Evolutionary conservation across 2,888 invertebrate genomes (phyloP), one percentile per base, ranked within the genome.

Genomic region (Axea sp.): DNA sequence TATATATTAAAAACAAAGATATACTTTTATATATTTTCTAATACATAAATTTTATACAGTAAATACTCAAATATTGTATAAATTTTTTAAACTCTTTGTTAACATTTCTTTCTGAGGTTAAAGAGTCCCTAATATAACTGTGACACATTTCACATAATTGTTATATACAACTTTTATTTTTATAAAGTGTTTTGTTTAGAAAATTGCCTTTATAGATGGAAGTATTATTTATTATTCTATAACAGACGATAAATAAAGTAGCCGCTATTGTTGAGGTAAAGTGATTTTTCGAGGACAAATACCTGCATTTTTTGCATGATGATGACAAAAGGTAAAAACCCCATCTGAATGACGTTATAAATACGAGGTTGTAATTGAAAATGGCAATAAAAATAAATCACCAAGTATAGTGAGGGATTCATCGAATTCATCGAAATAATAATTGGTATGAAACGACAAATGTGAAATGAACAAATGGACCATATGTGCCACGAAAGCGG

Each of bases 401-500:
- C 68, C 53, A 33, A 12, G 55, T 33, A 26, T 28, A 45, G 62
- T 33, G 53, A 73, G 78, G 74, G 73, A 53, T 71, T 49, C 53
- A 53, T 75, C 55, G 78, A 76, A 76, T 78, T 75, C 76, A 53
- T 76, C 77, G 75, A 76, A 77, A 80, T 81, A 80, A 81, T 82
- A 82, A 81, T 83, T 76, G 82, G 77, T 57, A 73, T 69, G 74
- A 76, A 77, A 77, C 77, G 78, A 72, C 73, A 55, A 73, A 76
- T 73, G 77, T 76, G 77, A 80, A 81, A 81, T 83, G 77, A 77
- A 78, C 76, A 77, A 76, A 76, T 64, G 76, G 77, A 78, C 83
- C 86, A 85, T 86, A 86, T 86, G 86, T 78, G 84, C 82, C 64
- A 81, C 75, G 77, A 79, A 81, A 76, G 76, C 80, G 77, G 83